Evolutionary conservation across 2,113 vertebrate genomes (phyloP), one percentile per base, ranked within the genome.

Genomic region (Ondatra zibethicus): DNA sequence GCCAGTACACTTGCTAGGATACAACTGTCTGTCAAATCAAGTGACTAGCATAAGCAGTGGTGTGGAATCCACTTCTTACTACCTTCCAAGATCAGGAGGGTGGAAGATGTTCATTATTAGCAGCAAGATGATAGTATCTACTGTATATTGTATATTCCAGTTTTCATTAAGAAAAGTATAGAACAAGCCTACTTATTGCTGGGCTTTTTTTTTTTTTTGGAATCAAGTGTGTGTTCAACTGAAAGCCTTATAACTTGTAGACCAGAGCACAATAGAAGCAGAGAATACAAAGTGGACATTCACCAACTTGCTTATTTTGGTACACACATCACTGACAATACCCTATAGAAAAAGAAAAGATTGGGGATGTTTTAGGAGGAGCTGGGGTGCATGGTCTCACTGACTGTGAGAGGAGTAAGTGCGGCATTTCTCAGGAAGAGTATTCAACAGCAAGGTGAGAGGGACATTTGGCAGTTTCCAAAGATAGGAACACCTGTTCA

Each of bases 261-360:
- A 70, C 8, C 11, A 82, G 58, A 70, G 2, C 42, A 55, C 4
- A 21, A 8, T 70, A 86, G 82, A 92, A 47, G 25, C 42, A 70
- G 42, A 19, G 61, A 65, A 39, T 23, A 39, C 23, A 58, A 77
- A 77, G 77, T 76, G 29, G 33, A 52, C 21, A 61, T 73, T 85
- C 66, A 76, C 16, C 88, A 89, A 42, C 29, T 70, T 52, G 73
- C 42, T 55, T 47, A 72, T 75, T 80, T 86, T 84, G 58, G 39
- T 73, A 14, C n/a, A 45, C 0, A 33, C 45, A 61, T 55, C 77
- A 52, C 47, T n/a, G 86, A 45, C 72, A 39, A 31, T 55, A 63
- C 33, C 82, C 89, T 76, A 63, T 25, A 66, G 84, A 82, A 86
- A 92, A 93, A 76, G 72, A 58, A 87, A 93, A 75, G 10, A 45